Evolutionary conservation across 2,888 invertebrate genomes (phyloP), one percentile per base, ranked within the genome.

Genomic region (Diarsia mendica): DNA sequence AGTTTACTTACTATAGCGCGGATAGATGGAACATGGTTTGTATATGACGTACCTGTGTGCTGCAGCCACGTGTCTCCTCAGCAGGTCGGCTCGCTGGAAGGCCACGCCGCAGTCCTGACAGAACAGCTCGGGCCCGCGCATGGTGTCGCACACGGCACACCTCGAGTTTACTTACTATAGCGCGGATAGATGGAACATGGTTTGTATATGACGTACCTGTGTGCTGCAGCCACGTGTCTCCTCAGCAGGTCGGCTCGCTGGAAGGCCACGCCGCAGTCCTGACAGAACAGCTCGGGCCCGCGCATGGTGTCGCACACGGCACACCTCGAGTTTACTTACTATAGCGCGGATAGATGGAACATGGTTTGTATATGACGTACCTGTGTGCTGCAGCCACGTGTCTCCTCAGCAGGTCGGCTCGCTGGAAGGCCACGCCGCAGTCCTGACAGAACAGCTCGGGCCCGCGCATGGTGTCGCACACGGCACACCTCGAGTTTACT

Each of bases 41-140:
- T 28, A n/a, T 28, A 44, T 46, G 10, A 33, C 23, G 23, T 70
- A 96, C 96, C 95, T 96, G 83, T 96, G 96, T 3, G 96, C 96
- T 0, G 96, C 96, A 65, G 97, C 97, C 44, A 97, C 97, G 90
- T 98, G 98, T 18, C 98, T 96, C 72, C 97, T 97, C 75, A 98
- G 94, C 87, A 98, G 95, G 91, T 98, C 98, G 60, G 98, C 97
- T 23, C 98, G 96, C 90, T 98, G 98, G 94, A 98, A 98, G 3
- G 98, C 97, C 86, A 98, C 97, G 67, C 98, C 98, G 89, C 98
- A 98, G 79, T 98, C 97, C 82, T 97, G 97, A 89, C 98, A 98
- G 93, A 97, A 97, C 77, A 96, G 92, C 87, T 96, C 95, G n/a
- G 95, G 96, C 13, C 95, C 95, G 18, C 95, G 93, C 85, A 92